Evolutionary conservation across 2,797 vertebrate genomes (phyloP).

Genomic region (Macropus fuliginosus): DNA sequence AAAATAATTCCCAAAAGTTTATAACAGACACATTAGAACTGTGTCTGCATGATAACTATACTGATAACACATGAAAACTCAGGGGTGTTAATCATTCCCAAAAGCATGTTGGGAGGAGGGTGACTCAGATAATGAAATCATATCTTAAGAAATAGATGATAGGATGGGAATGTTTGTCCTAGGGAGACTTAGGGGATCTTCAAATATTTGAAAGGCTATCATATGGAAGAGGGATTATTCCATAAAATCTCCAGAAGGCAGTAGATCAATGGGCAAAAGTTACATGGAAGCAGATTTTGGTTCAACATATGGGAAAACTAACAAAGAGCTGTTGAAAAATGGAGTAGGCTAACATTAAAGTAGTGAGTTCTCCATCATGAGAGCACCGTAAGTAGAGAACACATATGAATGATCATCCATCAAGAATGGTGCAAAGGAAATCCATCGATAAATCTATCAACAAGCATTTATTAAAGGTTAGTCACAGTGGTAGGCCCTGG

Average conservation of each 20-base stretch:
- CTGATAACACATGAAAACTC: background rate
- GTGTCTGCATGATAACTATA: background rate
- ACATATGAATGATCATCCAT: background rate
- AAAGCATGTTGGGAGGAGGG: background rate
- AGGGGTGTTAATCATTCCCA: background rate
- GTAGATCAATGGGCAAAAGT: background rate
- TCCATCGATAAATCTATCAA: background rate
- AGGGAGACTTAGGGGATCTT: background rate
- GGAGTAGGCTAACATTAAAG: background rate
- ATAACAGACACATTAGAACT: constrained; percentile 3
- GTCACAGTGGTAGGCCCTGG: background rate
- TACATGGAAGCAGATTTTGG: constrained; percentile 4
- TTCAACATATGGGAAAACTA: background rate
- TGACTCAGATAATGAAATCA: background rate
- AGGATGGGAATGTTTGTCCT: background rate
- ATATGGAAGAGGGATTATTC: background rate
- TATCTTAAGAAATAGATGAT: background rate
- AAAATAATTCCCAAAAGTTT: background rate
- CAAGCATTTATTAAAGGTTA: background rate
- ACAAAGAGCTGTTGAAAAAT: background rate
- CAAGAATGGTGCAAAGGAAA: background rate
- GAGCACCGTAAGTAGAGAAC: background rate
- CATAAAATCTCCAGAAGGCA: background rate
- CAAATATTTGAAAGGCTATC: background rate
- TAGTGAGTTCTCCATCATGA: background rate